Percentiles rank a stretch among this genome's conserved stretches.
Conservation (phyloP, 2,797 vertebrate species). For the Tokudaia muenninki region DNA sequence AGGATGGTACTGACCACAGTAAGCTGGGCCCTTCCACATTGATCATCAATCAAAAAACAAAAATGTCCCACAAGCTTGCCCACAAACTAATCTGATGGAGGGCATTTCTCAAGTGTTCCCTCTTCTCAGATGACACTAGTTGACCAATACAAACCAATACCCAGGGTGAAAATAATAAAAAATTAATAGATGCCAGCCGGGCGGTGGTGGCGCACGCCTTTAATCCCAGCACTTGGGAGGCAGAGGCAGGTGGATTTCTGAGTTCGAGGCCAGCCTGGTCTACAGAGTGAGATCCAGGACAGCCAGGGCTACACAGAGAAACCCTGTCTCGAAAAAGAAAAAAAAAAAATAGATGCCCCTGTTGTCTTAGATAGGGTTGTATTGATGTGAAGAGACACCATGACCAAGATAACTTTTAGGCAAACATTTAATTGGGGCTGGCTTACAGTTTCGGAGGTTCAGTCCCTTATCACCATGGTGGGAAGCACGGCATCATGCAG, state of each 20-base stretch:
- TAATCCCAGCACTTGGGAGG: no score
- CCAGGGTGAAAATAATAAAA: not conserved
- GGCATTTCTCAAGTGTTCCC: not conserved
- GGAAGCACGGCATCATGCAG: not conserved
- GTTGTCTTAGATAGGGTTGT: not conserved
- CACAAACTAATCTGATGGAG: not conserved
- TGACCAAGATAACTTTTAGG: not conserved
- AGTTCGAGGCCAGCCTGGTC: no score
- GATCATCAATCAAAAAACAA: not conserved
- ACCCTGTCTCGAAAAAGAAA: no score
- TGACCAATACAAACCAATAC: not conserved
- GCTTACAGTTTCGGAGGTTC: not conserved
- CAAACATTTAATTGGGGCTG: not conserved
- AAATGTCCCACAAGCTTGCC: not conserved
- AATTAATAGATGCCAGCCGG: not conserved
- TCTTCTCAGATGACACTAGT: not conserved
- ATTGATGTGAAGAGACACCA: not conserved
- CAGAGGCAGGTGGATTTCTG: no score
- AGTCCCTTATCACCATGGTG: not conserved
- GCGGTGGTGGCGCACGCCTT: no score
- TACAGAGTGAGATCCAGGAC: no score
- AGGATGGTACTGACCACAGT: not conserved
- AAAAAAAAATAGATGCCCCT: not conserved
- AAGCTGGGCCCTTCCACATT: not conserved
- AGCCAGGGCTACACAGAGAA: no score